Base-by-base conservation (phyloP, 2,797 vertebrate genomes). In the Mycteria americana region DNA sequence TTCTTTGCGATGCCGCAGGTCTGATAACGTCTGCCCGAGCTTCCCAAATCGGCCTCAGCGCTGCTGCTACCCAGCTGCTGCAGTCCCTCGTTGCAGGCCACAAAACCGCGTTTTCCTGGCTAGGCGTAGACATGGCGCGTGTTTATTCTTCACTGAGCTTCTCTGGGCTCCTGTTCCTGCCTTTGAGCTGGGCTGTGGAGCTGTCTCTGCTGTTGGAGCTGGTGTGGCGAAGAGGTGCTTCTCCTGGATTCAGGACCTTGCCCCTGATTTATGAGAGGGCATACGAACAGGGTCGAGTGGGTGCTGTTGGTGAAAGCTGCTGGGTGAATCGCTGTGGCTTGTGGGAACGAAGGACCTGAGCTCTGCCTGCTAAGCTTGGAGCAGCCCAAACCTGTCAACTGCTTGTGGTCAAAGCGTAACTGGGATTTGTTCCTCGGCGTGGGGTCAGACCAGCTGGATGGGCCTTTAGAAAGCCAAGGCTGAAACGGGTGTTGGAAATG, bases 281-380 rank as follows among this genome's bases (percentile, higher is more conserved):
- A 1, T 23, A 8, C 7, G 3, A 37, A 27, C 7, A n/a, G 30
- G 70, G 45, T 51, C 1, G 6, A 43, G 43, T 11, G 24, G 53
- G 21, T 23, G 8, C 39, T 56, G 39, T 11, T 67, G 62, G 23
- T 67, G 37, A n/a, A 54, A 54, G 65, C 24, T 30, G 19, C 39
- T 46, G 4, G 0, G 23, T 25, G 27, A 37, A 13, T 37, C 0
- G 1, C 43, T 45, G 51, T 56, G 75, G 21, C 51, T 46, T 0
- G 0, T 3, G 24, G 62, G 24, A 33, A 8, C 5, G 18, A 45
- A 54, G 45, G 24, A 51, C 13, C 51, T n/a, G 24, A 56, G 67
- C 53, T 78, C 39, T 0, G 0, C 3, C 57, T 37, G 43, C 30
- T 5, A 2, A 70, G 30, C 6, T 14, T 7, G 6, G 35, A 33